Base-by-base conservation (phyloP, 2,797 vertebrate genomes). In the Spheniscus humboldti region DNA sequence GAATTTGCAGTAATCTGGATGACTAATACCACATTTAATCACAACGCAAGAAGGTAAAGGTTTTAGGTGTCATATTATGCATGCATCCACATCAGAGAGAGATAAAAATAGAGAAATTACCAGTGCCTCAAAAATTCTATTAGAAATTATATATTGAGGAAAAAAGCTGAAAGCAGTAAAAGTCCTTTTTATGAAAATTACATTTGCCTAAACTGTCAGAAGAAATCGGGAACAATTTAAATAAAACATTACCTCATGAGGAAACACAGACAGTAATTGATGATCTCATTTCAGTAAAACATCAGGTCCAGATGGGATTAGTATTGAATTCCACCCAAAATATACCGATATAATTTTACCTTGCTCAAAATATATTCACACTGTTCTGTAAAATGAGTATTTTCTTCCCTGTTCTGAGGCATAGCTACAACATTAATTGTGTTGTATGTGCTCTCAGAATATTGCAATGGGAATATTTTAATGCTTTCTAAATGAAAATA, bases 281-380 rank as follows among this genome's bases (percentile, higher is more conserved):
- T 93, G 72, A 94, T 90, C 88, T 95, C 47, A 95, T 96, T 96
- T 92, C 85, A 94, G 81, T 86, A 86, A 96, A 96, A 76, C 81
- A 90, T 90, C 57, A 78, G 67, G 78, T 72, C 27, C 31, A 75
- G 85, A 93, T 83, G 57, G 18, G 35, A 91, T 96, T 91, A 93
- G 72, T 88, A 96, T 81, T 92, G 94, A 96, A 91, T 86, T 91
- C 25, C 3, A 33, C 64, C 39, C 8, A 71, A 91, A 93, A 96
- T 87, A 86, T 62, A 80, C 50, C 2, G 5, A 72, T 55, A 95
- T 39, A 93, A 93, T 91, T 93, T 86, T 92, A 81, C 55, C 66
- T 89, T 86, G 9, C 57, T 90, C 33, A 62, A 94, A 72, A 88
- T 45, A 72, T 72, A 90, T 88, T 88, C 55, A 82, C n/a, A 19